These are phyloP conservation scores for Pseudanteris insignis DNA, from an alignment of 2,888 invertebrate species.

Conservation along the genomic window DNA sequence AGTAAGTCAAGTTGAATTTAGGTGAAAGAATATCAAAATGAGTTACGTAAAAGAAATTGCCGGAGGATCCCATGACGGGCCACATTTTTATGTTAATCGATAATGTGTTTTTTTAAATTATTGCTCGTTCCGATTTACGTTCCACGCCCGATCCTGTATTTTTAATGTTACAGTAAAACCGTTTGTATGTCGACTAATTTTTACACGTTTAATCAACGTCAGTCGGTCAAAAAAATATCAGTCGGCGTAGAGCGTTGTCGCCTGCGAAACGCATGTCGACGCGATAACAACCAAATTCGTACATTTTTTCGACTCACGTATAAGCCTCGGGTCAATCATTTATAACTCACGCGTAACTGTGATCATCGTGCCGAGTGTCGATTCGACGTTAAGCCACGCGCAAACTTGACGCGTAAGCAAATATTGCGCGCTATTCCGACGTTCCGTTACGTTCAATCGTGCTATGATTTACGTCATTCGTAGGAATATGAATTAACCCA, in stretches of 20 bases:
- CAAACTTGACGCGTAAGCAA: too few relatives aligned
- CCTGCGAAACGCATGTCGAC: too few relatives aligned
- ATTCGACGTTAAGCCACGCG: too few relatives aligned
- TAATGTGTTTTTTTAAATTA: conserved; percentile 22
- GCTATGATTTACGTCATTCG: conserved; percentile 11
- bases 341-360: too few relatives aligned
- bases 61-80: not conserved
- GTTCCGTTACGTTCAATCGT: conserved; percentile 13
- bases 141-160: conserved; percentile 20
- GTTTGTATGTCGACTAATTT: conserved; percentile 37
- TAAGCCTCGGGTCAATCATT: too few relatives aligned
- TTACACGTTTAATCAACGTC: conserved; percentile 16
- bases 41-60: conserved; percentile 31
- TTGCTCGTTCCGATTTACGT: conserved; percentile 23
- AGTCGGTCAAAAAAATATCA: conserved; percentile 2
- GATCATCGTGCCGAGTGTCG: too few relatives aligned
- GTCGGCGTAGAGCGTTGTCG: not conserved
- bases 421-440: conserved; percentile 2
- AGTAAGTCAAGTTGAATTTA: conserved; percentile 11
- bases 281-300: too few relatives aligned
- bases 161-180: conserved; percentile 38
- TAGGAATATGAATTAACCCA: conserved; percentile 14
- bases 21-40: conserved; percentile 20
- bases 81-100: conserved; percentile 37
- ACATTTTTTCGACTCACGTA: too few relatives aligned